Evolutionary conservation across 2,797 vertebrate genomes (phyloP), one percentile per base, ranked within the genome.

Genomic region (Amphiprion clarkii): DNA sequence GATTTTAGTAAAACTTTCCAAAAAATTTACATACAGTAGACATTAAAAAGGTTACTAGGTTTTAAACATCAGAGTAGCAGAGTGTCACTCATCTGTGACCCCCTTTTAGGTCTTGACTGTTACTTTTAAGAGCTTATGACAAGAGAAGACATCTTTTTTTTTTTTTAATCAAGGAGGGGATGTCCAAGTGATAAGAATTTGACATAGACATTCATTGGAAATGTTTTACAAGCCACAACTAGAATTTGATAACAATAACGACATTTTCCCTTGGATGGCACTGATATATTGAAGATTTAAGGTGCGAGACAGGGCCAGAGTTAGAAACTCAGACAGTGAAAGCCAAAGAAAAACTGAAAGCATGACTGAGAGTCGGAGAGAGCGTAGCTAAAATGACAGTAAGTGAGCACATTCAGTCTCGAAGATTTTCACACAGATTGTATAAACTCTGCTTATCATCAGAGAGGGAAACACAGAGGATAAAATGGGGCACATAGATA

Each of bases 401-500:
- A 66, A 78, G 78, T 11, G 25, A 76, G 79, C 73, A 74, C 69
- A 84, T 88, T 86, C 67, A 80, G 81, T 86, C 79, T 73, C 25
- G 0, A 64, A 87, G 76, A 88, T 84, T 86, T 74, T 82, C 72
- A 71, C 84, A 82, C 60, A 83, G 84, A 91, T 90, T 86, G 84
- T 53, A 55, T 74, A 76, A 87, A 64, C 83, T 76, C 62, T 65
- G 70, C 86, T 90, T 90, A 90, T 89, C 84, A 81, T 72, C 83
- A 75, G 44, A 86, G 49, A 71, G 56, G 78, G 68, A 84, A 74
- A 87, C 72, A 86, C 21, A 59, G 62, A 81, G 74, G 64, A 83
- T 79, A 72, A 82, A 82, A 86, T 71, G 74, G 55, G 59, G 54
- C 67, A 71, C 48, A 60, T 10, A 84, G 76, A 89, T 76, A 86